Evolutionary conservation across 2,888 invertebrate species (phyloP).

Genomic region (Macrophya annulata): DNA sequence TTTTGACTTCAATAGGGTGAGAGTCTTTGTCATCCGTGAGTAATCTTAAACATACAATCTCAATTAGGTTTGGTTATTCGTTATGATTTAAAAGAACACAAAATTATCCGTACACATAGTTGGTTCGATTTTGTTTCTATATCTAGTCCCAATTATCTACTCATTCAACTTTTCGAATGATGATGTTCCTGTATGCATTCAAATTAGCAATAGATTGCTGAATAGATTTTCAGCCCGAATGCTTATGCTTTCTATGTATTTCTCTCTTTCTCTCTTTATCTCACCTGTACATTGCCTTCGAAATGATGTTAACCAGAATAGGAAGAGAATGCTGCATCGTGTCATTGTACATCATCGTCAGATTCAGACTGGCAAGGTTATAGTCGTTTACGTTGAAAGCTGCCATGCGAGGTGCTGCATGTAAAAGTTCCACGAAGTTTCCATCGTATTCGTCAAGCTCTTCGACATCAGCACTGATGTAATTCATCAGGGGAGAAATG

Average conservation of each 20-base stretch:
- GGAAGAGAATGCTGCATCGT: constrained; percentile 91
- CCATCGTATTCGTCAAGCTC: constrained; percentile 83
- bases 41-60: constrained; percentile 66
- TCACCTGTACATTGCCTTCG: constrained; percentile 87
- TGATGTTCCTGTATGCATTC: not conserved
- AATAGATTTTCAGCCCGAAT: not conserved
- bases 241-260: not conserved
- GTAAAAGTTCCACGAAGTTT: constrained; percentile 84
- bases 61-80: not conserved
- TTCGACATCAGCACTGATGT: constrained; percentile 73
- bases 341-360: constrained; percentile 88
- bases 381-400: constrained; percentile 84
- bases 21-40: constrained; percentile 76
- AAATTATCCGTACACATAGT: not conserved
- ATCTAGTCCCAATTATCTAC: not conserved
- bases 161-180: not conserved
- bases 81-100: not conserved
- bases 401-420: constrained; percentile 85
- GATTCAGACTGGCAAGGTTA: constrained; percentile 81
- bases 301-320: constrained; percentile 87
- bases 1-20: constrained; percentile 84
- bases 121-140: not conserved
- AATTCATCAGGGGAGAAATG: constrained; percentile 72
- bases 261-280: not conserved
- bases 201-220: not conserved